Percentiles rank a stretch among this genome's conserved stretches.
phyloP scores from a whole-genome alignment of 2,797 vertebrate species.

The Varecia variegata region DNA sequence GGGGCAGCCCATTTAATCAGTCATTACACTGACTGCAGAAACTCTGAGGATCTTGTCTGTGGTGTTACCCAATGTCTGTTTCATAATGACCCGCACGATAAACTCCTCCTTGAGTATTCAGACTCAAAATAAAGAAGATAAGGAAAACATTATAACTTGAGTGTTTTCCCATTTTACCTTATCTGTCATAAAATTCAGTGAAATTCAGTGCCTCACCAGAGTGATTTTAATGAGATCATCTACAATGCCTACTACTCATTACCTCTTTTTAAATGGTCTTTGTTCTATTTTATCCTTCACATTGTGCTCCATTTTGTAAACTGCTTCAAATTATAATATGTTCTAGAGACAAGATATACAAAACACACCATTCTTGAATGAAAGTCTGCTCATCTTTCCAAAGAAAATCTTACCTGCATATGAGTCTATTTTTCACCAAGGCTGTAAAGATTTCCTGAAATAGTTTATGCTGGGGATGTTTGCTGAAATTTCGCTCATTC shows the following conservation, averaged over 20 bases:
- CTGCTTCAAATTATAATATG: not conserved
- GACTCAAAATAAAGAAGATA: not conserved
- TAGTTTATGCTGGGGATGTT: slow-evolving; percentile 84
- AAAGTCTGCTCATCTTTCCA: not conserved
- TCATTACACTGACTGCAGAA: not conserved
- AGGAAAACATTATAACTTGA: not conserved
- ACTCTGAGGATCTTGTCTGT: not conserved
- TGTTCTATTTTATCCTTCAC: not conserved
- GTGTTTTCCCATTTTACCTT: not conserved
- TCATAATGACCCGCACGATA: not conserved
- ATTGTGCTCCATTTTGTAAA: not conserved
- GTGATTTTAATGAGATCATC: not conserved
- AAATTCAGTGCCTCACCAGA: not conserved
- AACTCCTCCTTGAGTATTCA: not conserved
- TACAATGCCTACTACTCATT: not conserved
- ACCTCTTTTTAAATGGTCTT: not conserved
- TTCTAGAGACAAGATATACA: not conserved
- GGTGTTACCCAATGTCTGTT: not conserved
- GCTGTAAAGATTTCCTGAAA: slow-evolving; percentile 90
- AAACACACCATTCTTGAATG: not conserved
- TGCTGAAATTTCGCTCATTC: slow-evolving; percentile 92
- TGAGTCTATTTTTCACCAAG: slow-evolving; percentile 90
- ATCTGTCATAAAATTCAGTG: not conserved
- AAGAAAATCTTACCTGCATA: slow-evolving; percentile 86
- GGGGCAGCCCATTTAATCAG: not conserved